Conservation (phyloP, 2,888 invertebrate genomes). For the Acleris sparsana region DNA sequence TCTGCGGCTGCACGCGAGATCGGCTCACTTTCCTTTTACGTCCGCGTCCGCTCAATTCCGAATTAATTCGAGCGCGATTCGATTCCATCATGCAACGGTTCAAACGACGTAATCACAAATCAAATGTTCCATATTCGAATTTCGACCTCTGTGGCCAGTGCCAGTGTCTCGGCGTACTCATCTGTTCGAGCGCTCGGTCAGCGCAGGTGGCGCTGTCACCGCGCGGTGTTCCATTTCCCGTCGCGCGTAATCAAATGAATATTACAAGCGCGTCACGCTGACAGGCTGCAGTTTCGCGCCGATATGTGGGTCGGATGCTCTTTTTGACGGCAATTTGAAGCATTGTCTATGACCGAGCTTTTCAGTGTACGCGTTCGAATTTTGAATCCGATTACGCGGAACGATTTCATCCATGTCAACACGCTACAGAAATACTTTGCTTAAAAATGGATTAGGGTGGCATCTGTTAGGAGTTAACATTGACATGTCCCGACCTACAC, state of each 20-base stretch:
- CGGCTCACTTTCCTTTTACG: conserved; percentile 53
- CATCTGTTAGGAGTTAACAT: conserved; percentile 54
- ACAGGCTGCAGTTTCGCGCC: conserved; percentile 69
- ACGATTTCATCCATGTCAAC: conserved; percentile 33
- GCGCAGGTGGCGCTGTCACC: conserved; percentile 73
- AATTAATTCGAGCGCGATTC: conserved; percentile 61
- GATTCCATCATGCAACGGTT: conserved; percentile 50
- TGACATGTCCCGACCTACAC: conserved; percentile 61
- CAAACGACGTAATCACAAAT: conserved; percentile 56
- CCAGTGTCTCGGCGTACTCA: conserved; percentile 51
- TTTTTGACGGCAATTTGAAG: conserved; percentile 67
- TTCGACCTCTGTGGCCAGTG: conserved; percentile 63
- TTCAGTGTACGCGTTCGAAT: conserved; percentile 43
- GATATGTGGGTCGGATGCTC: conserved; percentile 71
- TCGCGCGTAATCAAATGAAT: conserved; percentile 78
- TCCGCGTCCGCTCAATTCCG: conserved; percentile 42
- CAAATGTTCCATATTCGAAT: conserved; percentile 67
- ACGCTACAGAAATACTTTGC: conserved; percentile 38
- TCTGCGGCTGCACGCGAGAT: conserved; percentile 44
- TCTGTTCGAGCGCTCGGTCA: conserved; percentile 59
- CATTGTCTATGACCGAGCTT: conserved; percentile 55
- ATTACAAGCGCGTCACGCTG: conserved; percentile 77
- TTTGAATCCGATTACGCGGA: conserved; percentile 41
- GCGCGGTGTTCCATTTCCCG: conserved; percentile 74
- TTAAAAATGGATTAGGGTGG: conserved; percentile 55